Base-by-base conservation (phyloP, 2,113 vertebrate species). In the Apodemus speciosus region DNA sequence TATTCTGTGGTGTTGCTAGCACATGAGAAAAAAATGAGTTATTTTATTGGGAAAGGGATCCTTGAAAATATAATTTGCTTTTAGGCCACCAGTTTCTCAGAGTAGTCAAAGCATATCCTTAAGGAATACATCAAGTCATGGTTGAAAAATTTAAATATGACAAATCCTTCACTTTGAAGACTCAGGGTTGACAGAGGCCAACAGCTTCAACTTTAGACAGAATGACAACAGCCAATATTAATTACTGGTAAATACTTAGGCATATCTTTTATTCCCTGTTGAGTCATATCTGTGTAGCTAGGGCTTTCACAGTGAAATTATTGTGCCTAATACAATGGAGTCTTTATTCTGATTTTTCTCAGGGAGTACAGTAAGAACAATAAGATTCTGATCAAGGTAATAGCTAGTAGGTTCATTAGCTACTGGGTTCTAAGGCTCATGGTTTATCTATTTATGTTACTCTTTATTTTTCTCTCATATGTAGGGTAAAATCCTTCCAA, bases 111-210 rank as follows among this genome's bases (percentile, higher is more conserved):
- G 92, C 18, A 84, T 92, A 92, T 91, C 92, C 91, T 95, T 32
- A 85, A 95, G 92, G 91, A 96, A 95, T 96, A 81, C 79, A 80
- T 89, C 96, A 90, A 95, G 92, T 96, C 94, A 95, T 88, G 89
- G 84, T 94, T 89, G 95, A 92, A 94, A 93, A 91, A 85, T 49
- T 93, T 89, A 92, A 93, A 96, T 71, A 85, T 90, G 91, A 91
- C 89, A 96, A 92, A 90, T 85, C 95, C 85, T 96, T 96, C 85
- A 88, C 85, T 94, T 96, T 96, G 95, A 94, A 95, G 56, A 88
- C 66, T 90, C 56, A 32, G 21, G n/a, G 68, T 91, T 95, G 96
- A 96, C 93, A 96, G 92, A 93, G 87, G 89, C 49, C 88, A 96
- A 80, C 72, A 90, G 81, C 46, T 85, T 90, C 40, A 56, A 71